Conservation (phyloP, 2,888 invertebrate genomes). For the Spodoptera picta region DNA sequence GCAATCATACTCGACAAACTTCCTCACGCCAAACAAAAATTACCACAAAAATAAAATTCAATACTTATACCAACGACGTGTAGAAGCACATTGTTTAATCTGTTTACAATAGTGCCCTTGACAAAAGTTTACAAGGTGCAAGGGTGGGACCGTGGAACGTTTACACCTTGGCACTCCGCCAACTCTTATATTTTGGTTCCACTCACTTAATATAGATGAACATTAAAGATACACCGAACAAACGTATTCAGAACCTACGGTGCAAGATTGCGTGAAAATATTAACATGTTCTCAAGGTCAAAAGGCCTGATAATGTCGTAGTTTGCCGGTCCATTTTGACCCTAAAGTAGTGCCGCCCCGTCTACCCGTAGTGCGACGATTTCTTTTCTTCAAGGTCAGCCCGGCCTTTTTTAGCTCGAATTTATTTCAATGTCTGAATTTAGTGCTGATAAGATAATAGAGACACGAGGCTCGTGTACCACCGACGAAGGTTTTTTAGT, state of each 20-base stretch:
- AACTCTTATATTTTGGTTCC: slow-evolving; percentile 39
- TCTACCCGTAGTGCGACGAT: slow-evolving; percentile 18
- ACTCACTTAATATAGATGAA: slow-evolving; percentile 54
- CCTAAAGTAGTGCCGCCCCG: background rate
- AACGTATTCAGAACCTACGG: slow-evolving; percentile 16
- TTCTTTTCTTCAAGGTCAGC: slow-evolving; percentile 20
- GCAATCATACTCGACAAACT: no score
- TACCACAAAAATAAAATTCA: background rate
- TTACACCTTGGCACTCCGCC: slow-evolving; percentile 46
- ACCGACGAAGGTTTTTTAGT: background rate
- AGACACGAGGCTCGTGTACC: slow-evolving; percentile 3
- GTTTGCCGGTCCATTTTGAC: slow-evolving; percentile 22
- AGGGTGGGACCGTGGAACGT: slow-evolving; percentile 42
- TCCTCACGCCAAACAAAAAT: background rate
- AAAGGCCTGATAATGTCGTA: slow-evolving; percentile 17
- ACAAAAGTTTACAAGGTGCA: slow-evolving; percentile 38
- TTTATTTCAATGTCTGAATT: slow-evolving; percentile 42
- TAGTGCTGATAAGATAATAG: slow-evolving; percentile 18
- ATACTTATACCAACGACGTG: slow-evolving; percentile 9
- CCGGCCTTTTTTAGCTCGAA: slow-evolving; percentile 22
- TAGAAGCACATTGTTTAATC: slow-evolving; percentile 21
- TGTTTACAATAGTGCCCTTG: slow-evolving; percentile 51
- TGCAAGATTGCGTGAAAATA: slow-evolving; percentile 41
- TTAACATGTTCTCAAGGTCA: slow-evolving; percentile 44
- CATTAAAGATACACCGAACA: slow-evolving; percentile 48